Percentiles rank a stretch among this genome's conserved stretches.
Evolutionary conservation across 2,113 vertebrate genomes (phyloP).

Genomic region (Rhizomys pruinosus): DNA sequence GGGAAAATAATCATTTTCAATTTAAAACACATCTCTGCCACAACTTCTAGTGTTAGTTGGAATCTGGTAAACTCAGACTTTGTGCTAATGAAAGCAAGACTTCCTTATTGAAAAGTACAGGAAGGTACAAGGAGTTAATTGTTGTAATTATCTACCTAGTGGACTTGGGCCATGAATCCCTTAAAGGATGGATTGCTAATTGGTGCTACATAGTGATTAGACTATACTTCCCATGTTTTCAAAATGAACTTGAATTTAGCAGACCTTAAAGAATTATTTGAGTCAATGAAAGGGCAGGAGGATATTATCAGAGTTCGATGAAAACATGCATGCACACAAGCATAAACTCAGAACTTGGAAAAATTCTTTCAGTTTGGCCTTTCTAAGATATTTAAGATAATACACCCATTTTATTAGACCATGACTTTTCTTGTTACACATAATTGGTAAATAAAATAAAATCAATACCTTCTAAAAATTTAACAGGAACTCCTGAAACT

Average conservation of each 20-base stretch:
- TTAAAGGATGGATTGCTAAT: constrained; percentile 79
- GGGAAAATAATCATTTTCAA: neutral
- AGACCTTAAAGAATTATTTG: constrained; percentile 53
- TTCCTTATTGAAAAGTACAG: constrained; percentile 47
- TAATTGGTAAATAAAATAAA: neutral
- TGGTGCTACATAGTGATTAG: constrained; percentile 80
- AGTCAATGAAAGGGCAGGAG: constrained; percentile 43
- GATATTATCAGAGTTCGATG: neutral
- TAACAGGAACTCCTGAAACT: neutral
- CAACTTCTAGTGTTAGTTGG: neutral
- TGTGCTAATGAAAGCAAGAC: constrained; percentile 50
- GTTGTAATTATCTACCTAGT: constrained; percentile 79
- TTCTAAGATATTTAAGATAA: neutral
- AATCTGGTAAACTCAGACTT: neutral
- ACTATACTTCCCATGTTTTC: constrained; percentile 66
- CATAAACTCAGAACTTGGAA: neutral
- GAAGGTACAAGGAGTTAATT: constrained; percentile 77
- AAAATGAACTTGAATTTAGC: constrained; percentile 67
- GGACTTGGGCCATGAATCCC: constrained; percentile 71
- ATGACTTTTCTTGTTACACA: neutral
- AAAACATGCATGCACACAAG: neutral
- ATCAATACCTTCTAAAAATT: neutral
- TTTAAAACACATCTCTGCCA: neutral
- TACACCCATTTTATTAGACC: neutral
- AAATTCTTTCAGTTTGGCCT: neutral